Evolutionary conservation across 2,888 invertebrate species (phyloP).

Genomic region (Ametastegia equiseti): DNA sequence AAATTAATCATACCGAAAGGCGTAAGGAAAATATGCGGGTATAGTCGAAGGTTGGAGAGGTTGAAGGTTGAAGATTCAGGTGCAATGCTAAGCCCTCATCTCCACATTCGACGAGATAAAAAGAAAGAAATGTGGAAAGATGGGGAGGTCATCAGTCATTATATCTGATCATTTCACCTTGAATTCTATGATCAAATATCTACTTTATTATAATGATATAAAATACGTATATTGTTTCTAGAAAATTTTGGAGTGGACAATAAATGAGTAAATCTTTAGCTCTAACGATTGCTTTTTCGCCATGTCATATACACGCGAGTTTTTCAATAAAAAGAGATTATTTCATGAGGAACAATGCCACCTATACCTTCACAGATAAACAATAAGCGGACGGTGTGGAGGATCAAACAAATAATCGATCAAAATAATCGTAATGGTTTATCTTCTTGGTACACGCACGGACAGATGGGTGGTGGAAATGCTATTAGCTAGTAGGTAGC

Average conservation of each 20-base stretch:
- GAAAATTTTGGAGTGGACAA: no score
- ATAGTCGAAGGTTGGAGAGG: slow-evolving; percentile 12
- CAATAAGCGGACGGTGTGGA: neutral
- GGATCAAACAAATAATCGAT: slow-evolving; percentile 53
- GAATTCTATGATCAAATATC: neutral
- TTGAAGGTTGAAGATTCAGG: slow-evolving; percentile 58
- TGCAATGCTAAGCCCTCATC: slow-evolving; percentile 63
- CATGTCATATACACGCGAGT: neutral
- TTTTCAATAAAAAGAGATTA: neutral
- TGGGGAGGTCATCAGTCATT: neutral
- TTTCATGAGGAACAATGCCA: neutral
- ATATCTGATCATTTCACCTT: neutral
- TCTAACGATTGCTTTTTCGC: no score
- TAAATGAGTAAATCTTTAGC: neutral
- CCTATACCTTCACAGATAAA: neutral
- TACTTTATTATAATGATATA: no score
- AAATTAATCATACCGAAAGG: slow-evolving; percentile 30
- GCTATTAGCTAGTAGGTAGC: slow-evolving; percentile 50
- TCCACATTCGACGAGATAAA: neutral
- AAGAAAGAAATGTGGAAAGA: neutral
- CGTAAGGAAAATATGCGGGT: slow-evolving; percentile 56
- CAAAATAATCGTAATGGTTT: slow-evolving; percentile 51
- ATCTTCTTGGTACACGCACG: slow-evolving; percentile 51
- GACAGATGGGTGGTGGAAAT: slow-evolving; percentile 56
- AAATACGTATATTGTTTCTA: no score